Percentiles rank a stretch among this genome's conserved stretches.
Conservation (phyloP, 2,888 invertebrate genomes). For the Maniola hyperantus region DNA sequence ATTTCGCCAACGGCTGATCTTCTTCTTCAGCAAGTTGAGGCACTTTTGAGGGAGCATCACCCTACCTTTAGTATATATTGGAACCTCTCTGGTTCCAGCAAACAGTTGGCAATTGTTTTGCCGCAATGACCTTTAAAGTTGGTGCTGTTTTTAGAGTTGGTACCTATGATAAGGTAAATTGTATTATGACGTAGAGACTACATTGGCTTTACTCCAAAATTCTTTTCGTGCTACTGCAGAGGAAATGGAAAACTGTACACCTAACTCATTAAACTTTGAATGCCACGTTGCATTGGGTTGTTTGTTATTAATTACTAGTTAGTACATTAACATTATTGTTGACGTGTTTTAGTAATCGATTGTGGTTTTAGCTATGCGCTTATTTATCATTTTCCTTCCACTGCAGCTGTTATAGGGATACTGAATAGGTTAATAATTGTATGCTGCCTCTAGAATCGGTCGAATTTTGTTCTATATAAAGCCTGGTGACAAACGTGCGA, state of each 20-base stretch:
- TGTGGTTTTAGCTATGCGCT: neutral
- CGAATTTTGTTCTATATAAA: neutral
- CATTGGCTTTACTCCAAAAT: slow-evolving; percentile 35
- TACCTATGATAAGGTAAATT: slow-evolving; percentile 31
- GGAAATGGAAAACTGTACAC: slow-evolving; percentile 15
- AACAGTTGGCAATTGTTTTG: slow-evolving; percentile 35
- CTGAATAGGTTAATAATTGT: neutral
- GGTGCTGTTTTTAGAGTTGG: slow-evolving; percentile 31
- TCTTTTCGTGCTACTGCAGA: slow-evolving; percentile 26
- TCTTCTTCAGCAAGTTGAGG: no score
- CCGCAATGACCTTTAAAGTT: slow-evolving; percentile 38
- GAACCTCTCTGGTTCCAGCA: neutral
- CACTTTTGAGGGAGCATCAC: no score
- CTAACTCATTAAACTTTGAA: slow-evolving; percentile 17
- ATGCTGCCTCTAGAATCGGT: neutral
- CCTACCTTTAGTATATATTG: no score
- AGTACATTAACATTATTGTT: neutral
- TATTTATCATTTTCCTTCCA: slow-evolving; percentile 1
- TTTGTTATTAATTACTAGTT: neutral
- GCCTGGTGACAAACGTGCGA: no score
- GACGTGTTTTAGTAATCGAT: slow-evolving; percentile 6
- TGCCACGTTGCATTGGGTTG: slow-evolving; percentile 8
- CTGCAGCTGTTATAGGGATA: neutral
- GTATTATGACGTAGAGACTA: slow-evolving; percentile 32
- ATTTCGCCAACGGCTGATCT: no score